Evolutionary conservation across 2,888 invertebrate species (phyloP), one percentile per base, ranked within the genome.

Genomic region (Hetaerina titia): DNA sequence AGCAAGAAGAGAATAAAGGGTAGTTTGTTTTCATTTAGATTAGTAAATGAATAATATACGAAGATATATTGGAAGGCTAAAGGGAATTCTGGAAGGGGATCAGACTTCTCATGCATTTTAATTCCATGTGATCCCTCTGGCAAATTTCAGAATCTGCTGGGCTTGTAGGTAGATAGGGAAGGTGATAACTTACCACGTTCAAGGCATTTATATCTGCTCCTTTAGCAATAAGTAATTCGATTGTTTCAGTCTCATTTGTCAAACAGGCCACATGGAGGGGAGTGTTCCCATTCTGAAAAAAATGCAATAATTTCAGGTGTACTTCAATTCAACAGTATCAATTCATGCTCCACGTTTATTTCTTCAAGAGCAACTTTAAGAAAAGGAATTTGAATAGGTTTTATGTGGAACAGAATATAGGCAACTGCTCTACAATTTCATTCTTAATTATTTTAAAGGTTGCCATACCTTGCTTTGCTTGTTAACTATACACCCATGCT

Each of bases 261-360:
- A 98, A 97, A 96, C 99, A 99, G 4, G 99, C 98, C 96, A 98
- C 97, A 96, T 99, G 99, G 9, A 99, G 97, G 0, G 99, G 99
- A 0, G 99, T 98, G 96, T 98, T 98, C 0, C 98, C 98, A 96
- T 98, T 98, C 98, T 95, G 94, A 25, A 92, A 92, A 56, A 92
- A 92, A 92, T 74, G 7, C 7, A n/a, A n/a, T 4, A n/a, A 13
- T n/a, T n/a, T 92, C 45, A 64, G 63, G 19, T 57, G 19, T 0
- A 7, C 19, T 56, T 11, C 89, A 57, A 22, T 89, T 17, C 17
- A 22, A 56, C 13, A n/a, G 1, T 9, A 22, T 17, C 56, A 89
- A 88, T 17, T 45, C 45, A 8, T 89, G 19, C 13, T 57, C 5
- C n/a, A 11, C 58, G 2, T 57, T 17, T 56, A 89, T 57, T 31